These are phyloP conservation scores for Apotomis capreana DNA, from an alignment of 2,888 invertebrate genomes.

Conservation along the genomic window DNA sequence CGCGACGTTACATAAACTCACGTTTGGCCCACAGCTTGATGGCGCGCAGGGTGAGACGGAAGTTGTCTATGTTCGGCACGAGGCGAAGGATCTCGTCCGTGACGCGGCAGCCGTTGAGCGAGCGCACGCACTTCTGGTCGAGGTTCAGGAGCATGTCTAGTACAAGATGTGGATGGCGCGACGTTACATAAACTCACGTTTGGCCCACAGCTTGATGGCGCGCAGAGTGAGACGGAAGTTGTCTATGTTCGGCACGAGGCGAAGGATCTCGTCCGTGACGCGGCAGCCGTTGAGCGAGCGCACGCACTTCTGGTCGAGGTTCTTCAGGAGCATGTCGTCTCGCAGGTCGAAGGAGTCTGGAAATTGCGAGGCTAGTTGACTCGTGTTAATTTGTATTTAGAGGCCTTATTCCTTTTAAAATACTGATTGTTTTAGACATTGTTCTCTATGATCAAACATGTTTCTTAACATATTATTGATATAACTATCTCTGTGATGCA, in stretches of 20 bases:
- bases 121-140: slow-evolving; percentile 97
- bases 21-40: slow-evolving; percentile 99
- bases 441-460: too few relatives aligned
- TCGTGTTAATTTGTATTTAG: too few relatives aligned
- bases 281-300: slow-evolving; percentile 98
- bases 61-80: slow-evolving; percentile 97
- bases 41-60: slow-evolving; percentile 95
- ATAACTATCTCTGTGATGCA: too few relatives aligned
- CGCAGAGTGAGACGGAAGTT: slow-evolving; percentile 96
- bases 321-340: slow-evolving; percentile 95
- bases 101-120: slow-evolving; percentile 98
- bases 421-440: too few relatives aligned
- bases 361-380: slow-evolving; percentile 32
- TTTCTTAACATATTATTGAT: too few relatives aligned
- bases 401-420: too few relatives aligned
- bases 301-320: slow-evolving; percentile 97
- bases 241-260: slow-evolving; percentile 96
- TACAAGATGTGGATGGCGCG: slow-evolving; percentile 69
- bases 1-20: slow-evolving; percentile 78
- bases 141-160: slow-evolving; percentile 89
- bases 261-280: slow-evolving; percentile 98
- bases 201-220: slow-evolving; percentile 99
- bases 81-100: slow-evolving; percentile 98
- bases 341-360: slow-evolving; percentile 90
- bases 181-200: slow-evolving; percentile 87